A percentile compares a stretch with the other conserved stretches of the same genome.
These are phyloP conservation scores for Protaetia brevitarsis DNA, from an alignment of 1,140 invertebrate species.

Conservation along the genomic window DNA sequence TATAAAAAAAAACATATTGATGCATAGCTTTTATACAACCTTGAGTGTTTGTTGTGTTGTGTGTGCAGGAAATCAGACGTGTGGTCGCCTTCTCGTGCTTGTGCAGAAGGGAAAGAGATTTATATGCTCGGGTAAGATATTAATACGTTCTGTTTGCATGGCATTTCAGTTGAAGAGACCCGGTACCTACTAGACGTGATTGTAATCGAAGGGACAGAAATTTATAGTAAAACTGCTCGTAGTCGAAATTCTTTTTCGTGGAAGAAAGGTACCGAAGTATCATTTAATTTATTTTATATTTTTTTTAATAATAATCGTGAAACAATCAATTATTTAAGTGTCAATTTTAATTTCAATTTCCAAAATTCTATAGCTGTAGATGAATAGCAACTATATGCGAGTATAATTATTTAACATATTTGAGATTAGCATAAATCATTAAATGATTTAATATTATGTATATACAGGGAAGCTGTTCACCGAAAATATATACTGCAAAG, in stretches of 20 bases:
- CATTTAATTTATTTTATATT: background rate
- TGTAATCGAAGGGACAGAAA: slow-evolving; percentile 38
- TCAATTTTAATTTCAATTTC: too few relatives aligned
- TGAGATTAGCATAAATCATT: too few relatives aligned
- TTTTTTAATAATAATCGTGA: too few relatives aligned
- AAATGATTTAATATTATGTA: too few relatives aligned
- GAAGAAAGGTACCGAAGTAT: slow-evolving; percentile 33
- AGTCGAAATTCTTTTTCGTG: slow-evolving; percentile 29
- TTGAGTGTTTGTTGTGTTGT: slow-evolving; percentile 28
- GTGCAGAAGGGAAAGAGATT: slow-evolving; percentile 47
- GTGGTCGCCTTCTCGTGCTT: slow-evolving; percentile 47
- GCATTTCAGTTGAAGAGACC: slow-evolving; percentile 35
- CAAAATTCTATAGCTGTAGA: too few relatives aligned
- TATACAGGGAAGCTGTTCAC: slow-evolving; percentile 40
- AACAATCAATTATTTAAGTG: too few relatives aligned
- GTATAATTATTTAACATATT: background rate
- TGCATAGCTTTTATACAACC: too few relatives aligned
- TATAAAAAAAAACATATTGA: too few relatives aligned
- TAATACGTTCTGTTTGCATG: slow-evolving; percentile 37
- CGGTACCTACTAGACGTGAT: slow-evolving; percentile 32
- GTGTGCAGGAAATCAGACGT: slow-evolving; percentile 41
- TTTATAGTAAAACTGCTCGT: slow-evolving; percentile 30
- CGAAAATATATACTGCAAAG: slow-evolving; percentile 73
- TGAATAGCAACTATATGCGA: too few relatives aligned
- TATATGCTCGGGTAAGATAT: slow-evolving; percentile 43